Base-by-base conservation (phyloP, 2,888 invertebrate genomes). In the Drosophila anomalata region DNA sequence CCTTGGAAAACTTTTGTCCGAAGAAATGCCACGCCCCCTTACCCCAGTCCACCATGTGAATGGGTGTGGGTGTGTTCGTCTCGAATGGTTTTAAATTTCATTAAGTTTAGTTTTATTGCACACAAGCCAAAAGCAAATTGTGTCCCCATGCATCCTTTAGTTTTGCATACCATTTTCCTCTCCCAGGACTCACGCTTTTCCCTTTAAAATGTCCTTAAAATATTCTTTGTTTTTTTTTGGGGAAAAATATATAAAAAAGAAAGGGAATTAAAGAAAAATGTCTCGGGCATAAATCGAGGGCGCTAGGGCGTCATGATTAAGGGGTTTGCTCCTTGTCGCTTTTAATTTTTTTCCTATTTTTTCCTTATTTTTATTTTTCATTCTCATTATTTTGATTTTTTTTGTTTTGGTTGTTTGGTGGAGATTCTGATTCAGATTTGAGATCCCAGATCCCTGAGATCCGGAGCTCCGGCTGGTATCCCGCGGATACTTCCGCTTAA, bases 401-500 rank as follows among this genome's bases (percentile, higher is more conserved):
- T 14, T 36, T 17, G 1, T 17, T 17, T 17, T 17, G 17, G 44
- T 14, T 36, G 22, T 22, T 24, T 54, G 39, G 20, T 11, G 46
- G 41, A 44, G 44, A 62, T 61, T 31, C 47, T 24, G 62, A 62
- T 62, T 24, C 48, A 42, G 61, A 60, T 55, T 41, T 44, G 51
- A 26, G 20, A 66, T 63, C 70, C 73, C 73, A 70, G 75, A 74
- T 76, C 26, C 56, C 33, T 44, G 55, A 44, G 44, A 17, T 46
- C 36, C 26, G 46, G 60, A 31, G 31, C 44, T 69, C 77, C 71
- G 77, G 78, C 80, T 79, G 88, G 89, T 90, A 88, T 89, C 91
- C 89, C 90, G 81, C 88, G 89, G 90, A 90, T 89, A 89, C 91
- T 89, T 90, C 87, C 89, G 85, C 89, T 87, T 87, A 90, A 89